Evolutionary conservation across 2,113 vertebrate species (phyloP).

Genomic region (Muntiacus reevesi): DNA sequence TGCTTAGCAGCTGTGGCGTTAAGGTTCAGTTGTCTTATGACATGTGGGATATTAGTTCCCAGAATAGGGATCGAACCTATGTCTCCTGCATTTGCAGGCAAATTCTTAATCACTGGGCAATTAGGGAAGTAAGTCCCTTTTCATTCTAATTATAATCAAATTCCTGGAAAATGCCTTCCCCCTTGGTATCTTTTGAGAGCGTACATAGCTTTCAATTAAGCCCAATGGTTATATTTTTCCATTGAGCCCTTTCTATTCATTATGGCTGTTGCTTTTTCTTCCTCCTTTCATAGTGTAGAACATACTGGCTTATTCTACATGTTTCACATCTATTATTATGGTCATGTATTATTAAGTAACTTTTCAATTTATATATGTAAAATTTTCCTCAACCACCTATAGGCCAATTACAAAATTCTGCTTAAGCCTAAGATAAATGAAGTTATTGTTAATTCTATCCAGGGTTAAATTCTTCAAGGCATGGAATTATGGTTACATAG

Average conservation of each 20-base stretch:
- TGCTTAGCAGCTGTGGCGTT: neutral
- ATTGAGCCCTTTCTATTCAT: neutral
- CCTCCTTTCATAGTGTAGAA: neutral
- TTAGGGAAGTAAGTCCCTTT: neutral
- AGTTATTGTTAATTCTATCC: neutral
- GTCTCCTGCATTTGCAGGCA: neutral
- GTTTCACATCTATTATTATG: neutral
- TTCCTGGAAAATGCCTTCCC: neutral
- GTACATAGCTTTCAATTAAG: neutral
- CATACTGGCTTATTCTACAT: neutral
- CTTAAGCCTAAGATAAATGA: neutral
- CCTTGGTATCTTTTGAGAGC: neutral
- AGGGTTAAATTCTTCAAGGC: neutral
- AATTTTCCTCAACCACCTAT: neutral
- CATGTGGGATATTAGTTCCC: neutral
- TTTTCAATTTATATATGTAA: neutral
- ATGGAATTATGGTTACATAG: neutral
- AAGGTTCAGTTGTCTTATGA: neutral
- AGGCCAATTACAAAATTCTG: neutral
- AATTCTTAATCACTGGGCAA: neutral
- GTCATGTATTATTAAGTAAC: neutral
- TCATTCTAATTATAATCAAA: neutral
- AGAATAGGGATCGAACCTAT: neutral
- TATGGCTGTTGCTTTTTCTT: neutral
- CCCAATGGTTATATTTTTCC: neutral